Evolutionary conservation across 2,113 vertebrate species (phyloP).

Genomic region (Cacatua alba): DNA sequence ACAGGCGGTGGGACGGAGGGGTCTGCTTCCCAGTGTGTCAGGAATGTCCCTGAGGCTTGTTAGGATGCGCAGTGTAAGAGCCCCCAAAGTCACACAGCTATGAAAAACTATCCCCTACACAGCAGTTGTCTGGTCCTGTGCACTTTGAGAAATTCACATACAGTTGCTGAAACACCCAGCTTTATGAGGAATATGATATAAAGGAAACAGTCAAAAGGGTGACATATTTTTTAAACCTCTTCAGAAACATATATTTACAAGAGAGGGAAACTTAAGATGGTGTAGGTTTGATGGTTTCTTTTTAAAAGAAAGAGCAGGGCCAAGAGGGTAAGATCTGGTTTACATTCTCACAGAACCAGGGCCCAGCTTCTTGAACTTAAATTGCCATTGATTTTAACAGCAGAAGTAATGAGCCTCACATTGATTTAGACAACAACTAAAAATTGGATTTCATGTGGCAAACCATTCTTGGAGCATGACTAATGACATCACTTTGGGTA

Average conservation of each 20-base stretch:
- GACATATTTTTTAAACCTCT: background rate
- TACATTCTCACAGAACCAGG: background rate
- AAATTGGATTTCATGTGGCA: background rate
- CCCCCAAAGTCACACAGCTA: background rate
- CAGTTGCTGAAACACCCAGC: background rate
- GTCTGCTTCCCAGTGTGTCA: background rate
- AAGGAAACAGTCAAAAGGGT: background rate
- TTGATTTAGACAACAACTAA: background rate
- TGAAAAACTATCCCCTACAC: background rate
- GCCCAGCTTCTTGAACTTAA: background rate
- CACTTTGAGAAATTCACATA: background rate
- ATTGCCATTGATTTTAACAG: conserved; percentile 2
- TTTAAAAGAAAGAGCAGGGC: background rate
- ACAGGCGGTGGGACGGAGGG: background rate
- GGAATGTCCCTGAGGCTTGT: background rate
- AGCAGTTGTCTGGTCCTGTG: background rate
- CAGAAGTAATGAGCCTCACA: background rate
- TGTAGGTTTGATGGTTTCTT: background rate
- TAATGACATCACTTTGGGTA: background rate
- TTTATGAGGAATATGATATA: background rate
- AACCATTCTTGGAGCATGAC: background rate
- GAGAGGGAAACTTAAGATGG: background rate
- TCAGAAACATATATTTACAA: background rate
- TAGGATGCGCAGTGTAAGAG: background rate
- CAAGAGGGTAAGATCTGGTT: background rate